Evolutionary conservation across 2,888 invertebrate species (phyloP), one percentile per base, ranked within the genome.

Genomic region (Limnephilus marmoratus): DNA sequence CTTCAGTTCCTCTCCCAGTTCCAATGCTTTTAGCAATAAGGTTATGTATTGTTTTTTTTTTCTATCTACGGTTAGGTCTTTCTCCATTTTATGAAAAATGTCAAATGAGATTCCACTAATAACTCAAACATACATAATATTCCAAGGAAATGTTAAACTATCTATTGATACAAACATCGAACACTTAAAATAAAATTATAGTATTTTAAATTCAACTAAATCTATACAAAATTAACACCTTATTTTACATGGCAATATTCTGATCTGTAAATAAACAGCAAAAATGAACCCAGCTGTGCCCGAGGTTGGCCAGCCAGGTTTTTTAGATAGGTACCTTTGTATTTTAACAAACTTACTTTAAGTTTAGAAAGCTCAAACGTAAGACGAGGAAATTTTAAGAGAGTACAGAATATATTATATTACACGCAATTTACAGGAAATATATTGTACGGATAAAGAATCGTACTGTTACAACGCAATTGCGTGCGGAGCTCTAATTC

Each of bases 221-320:
- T 45, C 18, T 89, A 34, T 80, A 89, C 68, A 80, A 81, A 45
- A 89, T 89, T 80, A 89, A 89, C 88, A 89, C 80, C 88, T 89
- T 45, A 89, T 81, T 89, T 89, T 89, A 89, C 34, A 80, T 89
- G 88, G 88, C 88, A 88, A 88, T 88, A 37, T 68, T 68, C 53
- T 87, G 29, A 89, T 81, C 88, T 89, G 88, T 80, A 80, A 89
- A 89, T 68, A n/a, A 24, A 80, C 24, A 89, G 80, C 41, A 29
- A 86, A 29, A n/a, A 49, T n/a, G 11, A 86, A 86, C n/a, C 29
- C 45, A 9, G 29, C 24, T 7, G 68, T 12, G 13, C 29, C 41
- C n/a, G 29, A 45, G 49, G 86, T 49, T n/a, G 13, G n/a, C 15
- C 86, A 29, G 24, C 68, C 68, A 24, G 68, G 68, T 4, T 24